Conservation (phyloP, 2,113 vertebrate genomes). For the Cygnus buccinator region DNA sequence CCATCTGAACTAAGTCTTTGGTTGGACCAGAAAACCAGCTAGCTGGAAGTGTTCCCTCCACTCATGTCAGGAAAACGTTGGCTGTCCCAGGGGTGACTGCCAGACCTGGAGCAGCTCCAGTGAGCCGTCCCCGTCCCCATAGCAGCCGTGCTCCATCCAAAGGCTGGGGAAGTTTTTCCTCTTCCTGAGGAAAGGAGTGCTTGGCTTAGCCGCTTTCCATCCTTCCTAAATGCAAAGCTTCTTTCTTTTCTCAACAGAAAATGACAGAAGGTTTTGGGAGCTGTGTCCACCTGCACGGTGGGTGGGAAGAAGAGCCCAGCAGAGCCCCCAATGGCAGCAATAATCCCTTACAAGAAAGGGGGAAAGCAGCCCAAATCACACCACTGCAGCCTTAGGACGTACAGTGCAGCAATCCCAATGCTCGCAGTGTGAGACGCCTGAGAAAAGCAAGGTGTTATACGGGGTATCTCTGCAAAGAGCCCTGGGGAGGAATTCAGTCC, state of each 20-base stretch:
- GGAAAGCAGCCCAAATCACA: not conserved
- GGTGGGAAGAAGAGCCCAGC: not conserved
- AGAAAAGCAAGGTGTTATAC: not conserved
- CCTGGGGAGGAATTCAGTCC: not conserved
- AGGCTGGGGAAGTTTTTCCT: not conserved
- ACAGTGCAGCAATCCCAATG: accelerated
- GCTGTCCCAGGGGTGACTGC: not conserved
- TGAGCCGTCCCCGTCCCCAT: not conserved
- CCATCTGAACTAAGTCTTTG: not conserved
- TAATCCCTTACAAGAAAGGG: not conserved
- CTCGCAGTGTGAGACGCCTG: not conserved
- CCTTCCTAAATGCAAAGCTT: not conserved
- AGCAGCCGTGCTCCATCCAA: accelerated
- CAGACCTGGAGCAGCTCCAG: not conserved
- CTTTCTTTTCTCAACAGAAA: not conserved
- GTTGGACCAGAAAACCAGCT: not conserved
- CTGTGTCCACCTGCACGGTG: not conserved
- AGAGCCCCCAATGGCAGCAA: not conserved
- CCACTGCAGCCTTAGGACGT: not conserved
- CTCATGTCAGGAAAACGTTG: not conserved
- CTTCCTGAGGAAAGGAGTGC: not conserved
- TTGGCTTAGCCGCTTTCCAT: not conserved
- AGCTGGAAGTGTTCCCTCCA: not conserved
- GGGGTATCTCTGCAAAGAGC: not conserved
- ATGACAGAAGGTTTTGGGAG: not conserved